Conservation (phyloP, 2,888 invertebrate genomes). For the Drosophila antonietae region DNA sequence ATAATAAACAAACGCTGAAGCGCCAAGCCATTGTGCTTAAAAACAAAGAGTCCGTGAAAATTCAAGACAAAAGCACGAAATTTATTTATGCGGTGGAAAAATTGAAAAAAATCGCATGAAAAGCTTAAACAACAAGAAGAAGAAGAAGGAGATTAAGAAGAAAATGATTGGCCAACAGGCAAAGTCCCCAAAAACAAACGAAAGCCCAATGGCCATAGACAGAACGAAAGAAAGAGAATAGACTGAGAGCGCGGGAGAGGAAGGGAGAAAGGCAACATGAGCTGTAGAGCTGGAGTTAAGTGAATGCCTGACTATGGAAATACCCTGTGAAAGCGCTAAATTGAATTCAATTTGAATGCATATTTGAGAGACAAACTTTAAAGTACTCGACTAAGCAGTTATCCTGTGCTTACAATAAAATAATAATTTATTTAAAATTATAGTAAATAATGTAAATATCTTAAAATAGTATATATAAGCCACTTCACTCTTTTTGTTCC, state of each 20-base stretch:
- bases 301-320: background rate
- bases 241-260: background rate
- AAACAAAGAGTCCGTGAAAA: conserved; percentile 30
- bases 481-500: too few relatives aligned
- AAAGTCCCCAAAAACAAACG: conserved; percentile 37
- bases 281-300: background rate
- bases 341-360: background rate
- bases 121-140: conserved; percentile 9
- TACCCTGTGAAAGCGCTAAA: background rate
- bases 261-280: background rate
- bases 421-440: too few relatives aligned
- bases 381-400: background rate
- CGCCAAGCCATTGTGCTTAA: conserved; percentile 41
- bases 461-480: too few relatives aligned
- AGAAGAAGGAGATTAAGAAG: background rate
- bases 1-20: conserved; percentile 31
- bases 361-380: too few relatives aligned
- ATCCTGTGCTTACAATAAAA: background rate
- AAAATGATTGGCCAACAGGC: conserved; percentile 23
- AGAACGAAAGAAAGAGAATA: background rate
- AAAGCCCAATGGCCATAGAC: conserved; percentile 5
- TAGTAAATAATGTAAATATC: too few relatives aligned
- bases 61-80: conserved; percentile 39
- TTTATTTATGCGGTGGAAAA: conserved; percentile 48
- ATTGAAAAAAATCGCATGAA: conserved; percentile 50